Percentiles rank a stretch among this genome's conserved stretches.
Conservation (phyloP, 2,888 invertebrate genomes). For the Catocala fraxini region DNA sequence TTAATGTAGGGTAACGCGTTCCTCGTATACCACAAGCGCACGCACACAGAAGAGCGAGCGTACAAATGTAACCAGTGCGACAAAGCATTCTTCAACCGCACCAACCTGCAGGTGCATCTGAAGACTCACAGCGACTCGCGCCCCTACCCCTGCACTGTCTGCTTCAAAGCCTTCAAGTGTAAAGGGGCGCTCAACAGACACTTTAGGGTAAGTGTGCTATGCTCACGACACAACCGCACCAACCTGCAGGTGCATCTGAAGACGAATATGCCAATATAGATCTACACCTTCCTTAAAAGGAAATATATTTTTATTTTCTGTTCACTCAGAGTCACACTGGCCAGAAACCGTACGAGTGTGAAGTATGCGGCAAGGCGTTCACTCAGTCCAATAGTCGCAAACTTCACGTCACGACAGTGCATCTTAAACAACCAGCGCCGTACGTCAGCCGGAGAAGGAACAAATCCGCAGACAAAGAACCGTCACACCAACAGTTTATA, state of each 20-base stretch:
- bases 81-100: conserved; percentile 71
- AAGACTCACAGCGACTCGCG: conserved; percentile 65
- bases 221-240: conserved; percentile 58
- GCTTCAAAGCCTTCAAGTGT: conserved; percentile 73
- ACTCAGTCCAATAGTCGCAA: conserved; percentile 63
- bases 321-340: conserved; percentile 57
- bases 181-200: conserved; percentile 75
- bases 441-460: conserved; percentile 62
- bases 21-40: conserved; percentile 76
- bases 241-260: conserved; percentile 74
- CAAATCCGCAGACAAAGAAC: conserved; percentile 22
- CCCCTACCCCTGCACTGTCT: conserved; percentile 63
- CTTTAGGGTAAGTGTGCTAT: conserved; percentile 56
- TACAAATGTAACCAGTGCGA: conserved; percentile 62
- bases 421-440: conserved; percentile 65
- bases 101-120: conserved; percentile 73
- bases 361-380: conserved; percentile 61
- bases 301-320: conserved; percentile 12
- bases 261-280: conserved; percentile 31
- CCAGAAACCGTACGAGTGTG: conserved; percentile 52
- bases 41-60: conserved; percentile 67
- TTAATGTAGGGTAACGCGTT: conserved; percentile 72
- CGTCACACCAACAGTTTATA: conserved; percentile 1
- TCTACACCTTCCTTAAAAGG: conserved; percentile 25
- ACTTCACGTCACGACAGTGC: conserved; percentile 62